A percentile compares a stretch with the other conserved stretches of the same genome.
Conservation (phyloP, 2,113 vertebrate genomes). For the Eretmochelys imbricata region DNA sequence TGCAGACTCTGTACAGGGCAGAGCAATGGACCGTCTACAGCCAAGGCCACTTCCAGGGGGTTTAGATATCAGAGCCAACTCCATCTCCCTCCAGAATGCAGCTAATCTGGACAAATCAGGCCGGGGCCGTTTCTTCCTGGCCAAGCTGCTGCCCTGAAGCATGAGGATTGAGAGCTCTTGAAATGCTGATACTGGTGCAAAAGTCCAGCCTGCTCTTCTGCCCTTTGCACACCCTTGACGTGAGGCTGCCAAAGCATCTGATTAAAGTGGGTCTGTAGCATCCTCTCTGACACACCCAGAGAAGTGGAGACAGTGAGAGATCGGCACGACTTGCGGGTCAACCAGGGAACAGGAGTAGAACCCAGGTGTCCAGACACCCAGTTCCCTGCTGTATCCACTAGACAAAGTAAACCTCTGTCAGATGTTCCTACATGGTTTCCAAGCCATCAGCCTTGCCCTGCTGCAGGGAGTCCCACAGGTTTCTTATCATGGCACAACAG, state of each 20-base stretch:
- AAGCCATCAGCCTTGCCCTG: neutral
- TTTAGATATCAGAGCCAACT: neutral
- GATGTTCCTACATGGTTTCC: neutral
- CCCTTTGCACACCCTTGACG: neutral
- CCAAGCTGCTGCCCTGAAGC: neutral
- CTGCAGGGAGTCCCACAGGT: neutral
- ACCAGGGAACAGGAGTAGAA: neutral
- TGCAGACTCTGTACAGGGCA: neutral
- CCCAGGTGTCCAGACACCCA: neutral
- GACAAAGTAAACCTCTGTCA: neutral
- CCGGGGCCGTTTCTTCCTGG: neutral
- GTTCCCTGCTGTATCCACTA: neutral
- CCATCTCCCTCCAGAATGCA: neutral
- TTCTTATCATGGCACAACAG: neutral
- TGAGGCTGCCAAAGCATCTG: neutral
- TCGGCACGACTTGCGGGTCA: neutral
- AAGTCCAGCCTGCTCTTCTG: neutral
- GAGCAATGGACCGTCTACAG: neutral
- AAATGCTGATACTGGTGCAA: neutral
- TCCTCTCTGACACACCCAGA: neutral
- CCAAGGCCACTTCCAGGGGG: neutral
- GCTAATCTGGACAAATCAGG: neutral
- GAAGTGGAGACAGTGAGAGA: neutral
- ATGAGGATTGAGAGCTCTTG: neutral
- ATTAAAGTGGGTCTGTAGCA: neutral